phyloP scores from a whole-genome alignment of 2,888 invertebrate genomes.

The Cepaea hortensis region DNA sequence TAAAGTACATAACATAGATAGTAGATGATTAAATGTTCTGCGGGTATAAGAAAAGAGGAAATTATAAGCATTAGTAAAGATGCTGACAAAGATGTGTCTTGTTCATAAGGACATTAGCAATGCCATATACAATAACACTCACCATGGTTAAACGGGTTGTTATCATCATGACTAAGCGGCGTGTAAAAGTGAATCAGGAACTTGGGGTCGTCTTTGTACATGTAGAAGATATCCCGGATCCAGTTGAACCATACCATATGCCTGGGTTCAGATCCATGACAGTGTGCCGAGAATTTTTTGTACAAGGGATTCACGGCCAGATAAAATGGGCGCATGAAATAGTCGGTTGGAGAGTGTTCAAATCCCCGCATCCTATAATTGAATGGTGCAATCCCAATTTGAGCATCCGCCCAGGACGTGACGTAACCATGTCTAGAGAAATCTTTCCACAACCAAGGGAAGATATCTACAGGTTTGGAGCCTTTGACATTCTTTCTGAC shows the following conservation, averaged over 20 bases:
- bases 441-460: slow-evolving; percentile 91
- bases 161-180: slow-evolving; percentile 91
- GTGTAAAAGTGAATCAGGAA: slow-evolving; percentile 92
- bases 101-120: neutral
- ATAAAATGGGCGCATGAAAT: slow-evolving; percentile 88
- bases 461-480: slow-evolving; percentile 84
- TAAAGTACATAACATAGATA: too few relatives aligned
- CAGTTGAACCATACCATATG: slow-evolving; percentile 79
- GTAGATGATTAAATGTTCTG: too few relatives aligned
- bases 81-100: too few relatives aligned
- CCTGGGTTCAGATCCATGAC: slow-evolving; percentile 83
- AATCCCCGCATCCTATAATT: slow-evolving; percentile 93
- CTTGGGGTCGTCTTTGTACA: slow-evolving; percentile 84
- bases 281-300: neutral
- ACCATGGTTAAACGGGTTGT: slow-evolving; percentile 78
- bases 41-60: too few relatives aligned
- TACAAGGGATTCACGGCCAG: slow-evolving; percentile 80
- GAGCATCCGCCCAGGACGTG: slow-evolving; percentile 91
- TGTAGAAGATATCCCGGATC: slow-evolving; percentile 79
- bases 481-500: slow-evolving; percentile 83
- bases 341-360: slow-evolving; percentile 88
- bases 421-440: slow-evolving; percentile 79
- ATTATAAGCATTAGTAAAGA: too few relatives aligned
- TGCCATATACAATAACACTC: neutral
- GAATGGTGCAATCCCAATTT: slow-evolving; percentile 89